Base-by-base conservation (phyloP, 2,113 vertebrate genomes). In the Oceanites oceanicus region DNA sequence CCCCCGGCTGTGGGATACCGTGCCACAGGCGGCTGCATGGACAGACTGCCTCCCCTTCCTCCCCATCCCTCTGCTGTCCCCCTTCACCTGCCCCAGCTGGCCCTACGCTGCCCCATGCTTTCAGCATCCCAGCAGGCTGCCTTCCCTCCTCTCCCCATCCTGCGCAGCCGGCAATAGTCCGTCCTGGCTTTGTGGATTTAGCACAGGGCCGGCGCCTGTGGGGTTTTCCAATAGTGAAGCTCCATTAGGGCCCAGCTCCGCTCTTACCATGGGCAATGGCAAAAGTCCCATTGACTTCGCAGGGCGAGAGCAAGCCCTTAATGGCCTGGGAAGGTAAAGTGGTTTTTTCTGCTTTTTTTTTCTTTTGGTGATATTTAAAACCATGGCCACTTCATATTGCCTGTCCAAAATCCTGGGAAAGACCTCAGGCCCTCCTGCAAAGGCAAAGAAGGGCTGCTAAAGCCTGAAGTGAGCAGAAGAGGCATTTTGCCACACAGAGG, bases 221-320 rank as follows among this genome's bases (percentile, higher is more conserved):
- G 94, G 77, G 22, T 72, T 96, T 97, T 97, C 96, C 94, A 2
- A 95, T 95, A 92, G 89, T 1, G 50, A 4, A 15, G 15, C 66
- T 95, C 96, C 96, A 97, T 97, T 97, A 95, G 92, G 34, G 73
- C 73, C 96, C 77, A 47, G 71, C 71, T 81, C 92, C 65, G 83
- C 88, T 84, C 61, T 87, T 68, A 68, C 74, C 66, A 38, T 4
- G 1, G 89, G 81, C 89, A 85, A 19, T 68, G 66, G 80, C 91
- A 75, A 88, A 80, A 91, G 49, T 44, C 58, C 30, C 94, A 91
- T 91, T 68, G 95, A 92, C 80, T 66, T 82, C 3, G 0, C 7
- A 1, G 70, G 55, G 22, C 45, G 50, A 67, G 73, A 87, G 63
- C 77, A 82, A 92, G 58, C 77, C 45, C 45, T 90, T 94, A 92